These are phyloP conservation scores for Parascotia fuliginaria DNA, from an alignment of 2,888 invertebrate genomes.

Conservation along the genomic window DNA sequence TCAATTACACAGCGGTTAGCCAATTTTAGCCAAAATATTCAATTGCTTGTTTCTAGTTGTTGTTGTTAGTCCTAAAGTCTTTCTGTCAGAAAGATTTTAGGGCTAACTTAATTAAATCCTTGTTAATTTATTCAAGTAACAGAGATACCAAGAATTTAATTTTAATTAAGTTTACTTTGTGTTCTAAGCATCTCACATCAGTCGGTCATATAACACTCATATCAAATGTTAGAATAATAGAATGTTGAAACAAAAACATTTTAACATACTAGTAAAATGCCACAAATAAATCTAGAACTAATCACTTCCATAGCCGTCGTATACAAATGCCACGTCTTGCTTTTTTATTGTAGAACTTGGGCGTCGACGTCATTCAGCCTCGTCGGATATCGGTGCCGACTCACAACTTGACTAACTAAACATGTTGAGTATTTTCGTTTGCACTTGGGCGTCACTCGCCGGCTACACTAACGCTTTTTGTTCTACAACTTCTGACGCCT, in stretches of 20 bases:
- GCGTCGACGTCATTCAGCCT: conserved; percentile 53
- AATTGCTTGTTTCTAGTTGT: too few species aligned
- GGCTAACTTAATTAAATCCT: too few species aligned
- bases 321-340: conserved; percentile 59
- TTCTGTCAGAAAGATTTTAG: too few species aligned
- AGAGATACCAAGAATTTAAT: too few species aligned
- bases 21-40: too few species aligned
- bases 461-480: conserved; percentile 38
- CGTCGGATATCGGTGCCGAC: conserved; percentile 63
- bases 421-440: conserved; percentile 59
- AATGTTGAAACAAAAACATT: not conserved
- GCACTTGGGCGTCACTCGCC: conserved; percentile 50
- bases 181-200: too few species aligned
- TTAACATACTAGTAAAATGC: conserved; percentile 43
- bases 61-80: too few species aligned
- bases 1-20: too few species aligned
- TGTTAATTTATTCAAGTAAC: too few species aligned
- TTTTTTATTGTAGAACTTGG: conserved; percentile 67
- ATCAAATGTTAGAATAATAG: too few species aligned
- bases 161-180: too few species aligned
- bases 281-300: conserved; percentile 35
- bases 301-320: conserved; percentile 44
- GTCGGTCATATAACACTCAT: too few species aligned
- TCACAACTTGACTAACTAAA: conserved; percentile 52
- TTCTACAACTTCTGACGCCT: conserved; percentile 38